Evolutionary conservation across 2,113 vertebrate genomes (phyloP).

Genomic region (Vireo altiloquus): DNA sequence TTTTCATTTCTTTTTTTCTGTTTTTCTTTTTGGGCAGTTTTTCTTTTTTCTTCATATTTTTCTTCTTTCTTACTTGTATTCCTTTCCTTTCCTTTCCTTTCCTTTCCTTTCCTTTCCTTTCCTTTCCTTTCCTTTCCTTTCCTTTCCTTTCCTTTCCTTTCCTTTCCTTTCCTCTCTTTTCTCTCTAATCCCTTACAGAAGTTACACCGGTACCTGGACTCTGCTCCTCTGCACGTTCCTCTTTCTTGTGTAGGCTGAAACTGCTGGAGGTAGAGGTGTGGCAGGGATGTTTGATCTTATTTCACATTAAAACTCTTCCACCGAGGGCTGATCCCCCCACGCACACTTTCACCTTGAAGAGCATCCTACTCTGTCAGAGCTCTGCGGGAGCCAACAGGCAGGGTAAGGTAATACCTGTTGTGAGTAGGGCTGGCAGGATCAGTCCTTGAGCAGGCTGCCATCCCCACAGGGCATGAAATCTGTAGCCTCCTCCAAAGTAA

Average conservation of each 20-base stretch:
- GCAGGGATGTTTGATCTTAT: constrained; percentile 38
- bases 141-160: too few relatives aligned
- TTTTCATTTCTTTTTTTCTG: too few relatives aligned
- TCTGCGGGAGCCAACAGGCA: constrained; percentile 20
- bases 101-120: too few relatives aligned
- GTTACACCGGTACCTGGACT: neutral
- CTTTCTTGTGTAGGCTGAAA: constrained; percentile 27
- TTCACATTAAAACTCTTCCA: constrained; percentile 22
- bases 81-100: too few relatives aligned
- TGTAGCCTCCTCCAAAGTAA: neutral
- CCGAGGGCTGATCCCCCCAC: neutral
- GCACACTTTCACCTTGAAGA: constrained; percentile 38
- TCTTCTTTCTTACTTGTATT: too few relatives aligned
- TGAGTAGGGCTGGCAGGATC: neutral
- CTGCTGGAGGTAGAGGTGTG: constrained; percentile 48
- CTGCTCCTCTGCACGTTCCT: constrained; percentile 38
- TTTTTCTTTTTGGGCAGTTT: too few relatives aligned
- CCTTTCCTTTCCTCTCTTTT: neutral
- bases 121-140: too few relatives aligned
- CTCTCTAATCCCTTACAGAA: neutral
- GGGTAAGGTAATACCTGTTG: neutral
- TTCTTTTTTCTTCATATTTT: too few relatives aligned
- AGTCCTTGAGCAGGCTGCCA: neutral
- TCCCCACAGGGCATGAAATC: constrained; percentile 4
- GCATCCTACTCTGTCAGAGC: neutral